Conservation (phyloP, 2,888 invertebrate genomes). For the Euproctis similis region DNA sequence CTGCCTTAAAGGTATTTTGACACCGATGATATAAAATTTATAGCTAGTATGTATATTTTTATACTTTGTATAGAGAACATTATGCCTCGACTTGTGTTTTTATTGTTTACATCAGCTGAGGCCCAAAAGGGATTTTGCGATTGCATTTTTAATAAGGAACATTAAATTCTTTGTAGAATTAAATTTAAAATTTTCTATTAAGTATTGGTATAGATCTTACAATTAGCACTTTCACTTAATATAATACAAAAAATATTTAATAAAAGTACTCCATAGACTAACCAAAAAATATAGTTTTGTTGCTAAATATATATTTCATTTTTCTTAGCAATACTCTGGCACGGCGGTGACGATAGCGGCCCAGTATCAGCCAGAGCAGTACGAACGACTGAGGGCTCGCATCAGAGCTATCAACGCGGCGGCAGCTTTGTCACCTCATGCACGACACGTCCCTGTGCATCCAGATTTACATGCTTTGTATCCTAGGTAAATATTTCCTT, state of each 20-base stretch:
- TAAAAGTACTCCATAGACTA: no score
- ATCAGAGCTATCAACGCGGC: conserved; percentile 69
- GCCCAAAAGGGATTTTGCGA: conserved; percentile 3
- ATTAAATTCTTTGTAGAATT: no score
- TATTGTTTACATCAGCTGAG: no score
- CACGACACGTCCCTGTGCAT: conserved; percentile 53
- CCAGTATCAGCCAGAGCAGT: conserved; percentile 71
- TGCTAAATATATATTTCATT: no score
- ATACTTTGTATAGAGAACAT: not conserved
- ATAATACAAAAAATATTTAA: no score
- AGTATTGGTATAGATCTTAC: no score
- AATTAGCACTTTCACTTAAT: no score
- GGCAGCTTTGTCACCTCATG: conserved; percentile 52
- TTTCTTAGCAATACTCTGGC: conserved; percentile 58
- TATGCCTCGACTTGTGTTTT: no score
- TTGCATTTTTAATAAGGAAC: conserved; percentile 6
- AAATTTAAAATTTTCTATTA: no score
- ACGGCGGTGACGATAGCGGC: conserved; percentile 67
- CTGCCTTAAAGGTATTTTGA: conserved; percentile 74
- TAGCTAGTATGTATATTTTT: not conserved
- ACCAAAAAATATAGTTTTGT: no score
- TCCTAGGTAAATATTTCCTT: conserved; percentile 45
- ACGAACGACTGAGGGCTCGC: conserved; percentile 65
- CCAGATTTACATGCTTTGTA: conserved; percentile 57
- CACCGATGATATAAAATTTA: not conserved